Evolutionary conservation across 2,797 vertebrate species (phyloP), one percentile per base, ranked within the genome.

Genomic region (Macropus fuliginosus): DNA sequence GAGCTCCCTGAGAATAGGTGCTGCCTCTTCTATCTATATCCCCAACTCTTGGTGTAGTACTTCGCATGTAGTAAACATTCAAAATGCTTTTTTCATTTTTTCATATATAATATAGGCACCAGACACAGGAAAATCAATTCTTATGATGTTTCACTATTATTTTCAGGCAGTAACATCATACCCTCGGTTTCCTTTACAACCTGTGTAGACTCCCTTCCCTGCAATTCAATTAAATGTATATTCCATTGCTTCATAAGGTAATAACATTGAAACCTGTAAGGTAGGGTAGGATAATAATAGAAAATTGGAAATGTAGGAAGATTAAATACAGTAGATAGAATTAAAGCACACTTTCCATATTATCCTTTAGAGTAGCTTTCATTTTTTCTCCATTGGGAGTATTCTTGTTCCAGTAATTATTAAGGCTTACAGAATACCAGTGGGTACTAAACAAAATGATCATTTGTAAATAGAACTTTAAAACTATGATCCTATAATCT

Each of bases 391-490:
- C 89, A 91, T 66, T 95, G 89, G 62, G 81, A 1, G 18, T 91
- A 92, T 92, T 92, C 5, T 87, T 87, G 74, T 46, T 55, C 87
- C 24, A 57, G 66, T 94, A 94, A 62, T 12, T 93, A n/a, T 92
- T 93, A 92, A 96, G 81, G 91, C 31, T 93, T 29, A 96, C 50
- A 56, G 93, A 55, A 56, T 95, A 93, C 91, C 96, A 96, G 12
- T 96, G 18, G 24, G 57, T 95, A 66, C 92, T 81, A 94, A 95
- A 74, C 56, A 89, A 34, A 96, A 93, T 94, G 94, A 93, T 94
- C 50, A 93, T 54, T 95, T 56, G 54, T 50, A 89, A 95, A 93
- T 46, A 87, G 10, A 87, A 87, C 40, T 50, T 24, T 87, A 46
- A 50, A 50, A 50, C 40, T 87, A 12, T 27, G 24, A 50, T 87